A percentile compares a stretch with the other conserved stretches of the same genome.
Conservation (phyloP, 2,113 vertebrate genomes). For the Cephalopholis sonnerati region DNA sequence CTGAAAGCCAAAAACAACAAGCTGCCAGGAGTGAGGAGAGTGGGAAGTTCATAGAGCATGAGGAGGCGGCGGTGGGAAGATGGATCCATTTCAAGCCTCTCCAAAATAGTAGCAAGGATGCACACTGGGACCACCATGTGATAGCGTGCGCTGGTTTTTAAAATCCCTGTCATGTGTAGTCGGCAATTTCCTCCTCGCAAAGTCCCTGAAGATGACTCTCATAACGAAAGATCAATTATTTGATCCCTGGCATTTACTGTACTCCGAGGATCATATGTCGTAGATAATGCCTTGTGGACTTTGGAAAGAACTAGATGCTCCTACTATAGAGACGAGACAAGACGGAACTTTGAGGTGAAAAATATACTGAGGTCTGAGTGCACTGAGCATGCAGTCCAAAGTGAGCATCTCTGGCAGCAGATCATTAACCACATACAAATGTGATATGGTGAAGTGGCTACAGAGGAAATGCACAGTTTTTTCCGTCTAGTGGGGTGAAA, state of each 20-base stretch:
- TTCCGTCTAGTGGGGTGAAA: background rate
- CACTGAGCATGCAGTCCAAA: background rate
- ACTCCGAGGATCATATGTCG: constrained; percentile 42
- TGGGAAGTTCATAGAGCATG: constrained; percentile 50
- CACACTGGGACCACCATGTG: constrained; percentile 53
- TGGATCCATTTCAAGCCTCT: constrained; percentile 64
- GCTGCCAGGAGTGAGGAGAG: constrained; percentile 53
- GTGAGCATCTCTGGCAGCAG: background rate
- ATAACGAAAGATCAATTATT: constrained; percentile 68
- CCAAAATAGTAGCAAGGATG: constrained; percentile 69
- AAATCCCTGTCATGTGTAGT: constrained; percentile 47
- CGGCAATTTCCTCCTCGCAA: constrained; percentile 68
- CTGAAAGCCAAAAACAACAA: constrained; percentile 80
- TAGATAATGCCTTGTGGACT: constrained; percentile 41
- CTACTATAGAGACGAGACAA: constrained; percentile 13
- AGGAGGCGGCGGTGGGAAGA: constrained; percentile 26
- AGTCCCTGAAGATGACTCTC: constrained; percentile 62
- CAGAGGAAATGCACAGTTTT: background rate
- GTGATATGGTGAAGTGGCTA: background rate
- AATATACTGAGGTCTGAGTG: background rate
- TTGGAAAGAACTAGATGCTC: constrained; percentile 7
- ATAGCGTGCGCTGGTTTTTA: constrained; percentile 31
- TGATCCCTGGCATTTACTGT: constrained; percentile 63
- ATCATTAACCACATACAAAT: constrained; percentile 41
- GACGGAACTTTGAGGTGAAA: constrained; percentile 16